Evolutionary conservation across 1,140 invertebrate species (phyloP), one percentile per base, ranked within the genome.

Genomic region (Drosophila navojoa): DNA sequence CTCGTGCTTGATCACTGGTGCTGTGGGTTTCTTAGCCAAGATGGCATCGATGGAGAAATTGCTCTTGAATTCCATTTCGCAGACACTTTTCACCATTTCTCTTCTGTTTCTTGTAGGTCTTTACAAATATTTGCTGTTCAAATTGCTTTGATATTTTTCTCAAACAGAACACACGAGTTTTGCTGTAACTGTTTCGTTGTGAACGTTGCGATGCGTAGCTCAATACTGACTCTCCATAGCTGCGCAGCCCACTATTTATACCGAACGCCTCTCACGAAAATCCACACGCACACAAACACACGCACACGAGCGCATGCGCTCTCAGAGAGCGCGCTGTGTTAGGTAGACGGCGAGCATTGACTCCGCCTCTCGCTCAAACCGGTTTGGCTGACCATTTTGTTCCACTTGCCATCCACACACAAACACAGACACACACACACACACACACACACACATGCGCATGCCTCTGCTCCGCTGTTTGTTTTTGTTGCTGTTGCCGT

Each of bases 41-140:
- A 96, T 94, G 53, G 94, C 94, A 71, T 95, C 95, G 71, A 96
- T 96, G 76, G 94, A 96, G 92, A 96, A 96, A 69, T 94, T 95
- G 29, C 94, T 95, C 54, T 91, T 92, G 76, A 91, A 89, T 74
- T 91, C 91, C 91, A 92, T 92, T 78, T 90, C 64, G 72, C 69
- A 80, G 60, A 84, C 77, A 85, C 77, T 91, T 87, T 91, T 85
- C 84, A 90, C 87, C 87, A 90, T 77, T 45, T 45, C 42, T 45
- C 19, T 16, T 44, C 6, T 44, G n/a, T 45, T 38, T 61, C 64
- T 73, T 54, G 11, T 5, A 57, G 40, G 27, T 70, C 50, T 67
- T 50, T 75, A 15, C 6, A 29, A 52, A 32, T 32, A 29, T 13
- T 49, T 49, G 10, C n/a, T 57, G 3, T 15, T 42, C 9, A 50